Evolutionary conservation across 2,113 vertebrate genomes (phyloP).

Genomic region (Manacus vitellinus): DNA sequence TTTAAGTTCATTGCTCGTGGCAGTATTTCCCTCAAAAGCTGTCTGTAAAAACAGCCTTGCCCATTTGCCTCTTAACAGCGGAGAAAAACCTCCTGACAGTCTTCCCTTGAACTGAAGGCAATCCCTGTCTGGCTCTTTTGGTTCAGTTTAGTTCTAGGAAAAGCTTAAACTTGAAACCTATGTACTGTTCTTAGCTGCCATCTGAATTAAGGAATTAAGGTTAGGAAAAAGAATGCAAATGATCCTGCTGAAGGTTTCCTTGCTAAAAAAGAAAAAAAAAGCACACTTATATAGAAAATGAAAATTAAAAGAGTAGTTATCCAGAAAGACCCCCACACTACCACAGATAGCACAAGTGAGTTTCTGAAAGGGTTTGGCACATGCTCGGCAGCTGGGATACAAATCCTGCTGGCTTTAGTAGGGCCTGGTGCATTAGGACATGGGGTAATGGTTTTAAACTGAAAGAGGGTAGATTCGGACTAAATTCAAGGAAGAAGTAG

Average conservation of each 20-base stretch:
- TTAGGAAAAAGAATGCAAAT: not conserved
- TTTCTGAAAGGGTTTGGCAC: constrained; percentile 41
- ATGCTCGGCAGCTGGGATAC: constrained; percentile 19
- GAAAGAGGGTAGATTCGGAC: not conserved
- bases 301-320: not conserved
- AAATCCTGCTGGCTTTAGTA: not conserved
- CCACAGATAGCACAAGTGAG: not conserved
- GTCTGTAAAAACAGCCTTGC: not conserved
- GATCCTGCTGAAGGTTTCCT: not conserved
- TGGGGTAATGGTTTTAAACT: not conserved
- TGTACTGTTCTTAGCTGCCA: not conserved
- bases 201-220: not conserved
- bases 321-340: not conserved
- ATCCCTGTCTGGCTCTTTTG: not conserved
- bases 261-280: not conserved
- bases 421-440: not conserved
- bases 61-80: not conserved
- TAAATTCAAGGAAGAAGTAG: not conserved
- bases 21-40: not conserved
- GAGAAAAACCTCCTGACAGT: not conserved
- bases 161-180: not conserved
- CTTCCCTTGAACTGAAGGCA: not conserved
- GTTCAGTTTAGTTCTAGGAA: not conserved
- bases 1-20: not conserved
- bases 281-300: not conserved